These are phyloP conservation scores for Monopterus albus DNA, from an alignment of 2,113 vertebrate species.

Conservation along the genomic window DNA sequence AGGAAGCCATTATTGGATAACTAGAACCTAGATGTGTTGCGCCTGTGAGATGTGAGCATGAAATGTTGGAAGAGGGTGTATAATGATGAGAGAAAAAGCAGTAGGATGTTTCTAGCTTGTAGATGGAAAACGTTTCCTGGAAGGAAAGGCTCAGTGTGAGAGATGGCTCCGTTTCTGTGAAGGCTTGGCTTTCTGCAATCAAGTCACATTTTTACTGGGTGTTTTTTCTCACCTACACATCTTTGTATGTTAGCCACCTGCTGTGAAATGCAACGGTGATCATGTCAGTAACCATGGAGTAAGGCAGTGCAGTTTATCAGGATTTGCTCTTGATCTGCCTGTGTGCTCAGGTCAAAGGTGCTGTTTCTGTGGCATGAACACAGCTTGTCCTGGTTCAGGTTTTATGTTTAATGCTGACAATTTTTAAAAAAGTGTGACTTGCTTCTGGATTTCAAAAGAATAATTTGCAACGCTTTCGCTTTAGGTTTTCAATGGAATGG, in stretches of 20 bases:
- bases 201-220: not conserved
- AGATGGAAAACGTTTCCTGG: not conserved
- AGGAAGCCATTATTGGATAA: conserved; percentile 11
- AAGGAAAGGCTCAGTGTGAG: not conserved
- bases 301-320: not conserved
- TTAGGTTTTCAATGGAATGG: too few relatives aligned
- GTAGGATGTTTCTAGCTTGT: not conserved
- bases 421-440: too few relatives aligned
- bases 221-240: not conserved
- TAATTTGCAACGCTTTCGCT: too few relatives aligned
- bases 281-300: not conserved
- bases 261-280: not conserved
- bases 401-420: too few relatives aligned
- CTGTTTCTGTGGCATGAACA: not conserved
- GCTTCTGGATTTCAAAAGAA: too few relatives aligned
- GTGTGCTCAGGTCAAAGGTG: not conserved
- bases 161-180: not conserved
- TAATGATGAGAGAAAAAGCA: conserved; percentile 3
- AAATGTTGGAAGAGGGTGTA: not conserved
- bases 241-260: conserved; percentile 4
- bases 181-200: not conserved
- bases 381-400: too few relatives aligned
- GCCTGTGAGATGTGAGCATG: not conserved
- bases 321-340: not conserved
- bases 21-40: not conserved